Percentiles rank a stretch among this genome's conserved stretches.
Conservation (phyloP, 2,113 vertebrate genomes). For the Laterallus jamaicensis region DNA sequence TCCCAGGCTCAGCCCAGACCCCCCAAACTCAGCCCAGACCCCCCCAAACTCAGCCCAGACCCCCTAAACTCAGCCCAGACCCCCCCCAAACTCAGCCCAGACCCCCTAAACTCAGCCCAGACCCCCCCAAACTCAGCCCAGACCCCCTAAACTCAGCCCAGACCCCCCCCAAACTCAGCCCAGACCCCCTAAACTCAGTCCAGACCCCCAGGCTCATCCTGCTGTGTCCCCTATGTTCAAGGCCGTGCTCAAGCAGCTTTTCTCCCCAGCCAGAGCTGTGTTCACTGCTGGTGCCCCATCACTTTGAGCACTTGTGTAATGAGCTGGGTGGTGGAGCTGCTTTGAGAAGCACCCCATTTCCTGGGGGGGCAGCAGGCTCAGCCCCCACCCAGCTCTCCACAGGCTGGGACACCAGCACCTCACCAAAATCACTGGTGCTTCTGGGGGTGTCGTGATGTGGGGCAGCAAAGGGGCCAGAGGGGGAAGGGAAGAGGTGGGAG, state of each 20-base stretch:
- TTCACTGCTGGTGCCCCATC: neutral
- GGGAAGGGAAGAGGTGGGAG: neutral
- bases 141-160: too few relatives aligned
- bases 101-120: too few relatives aligned
- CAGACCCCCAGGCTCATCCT: too few relatives aligned
- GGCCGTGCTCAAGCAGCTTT: neutral
- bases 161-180: too few relatives aligned
- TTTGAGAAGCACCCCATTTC: neutral
- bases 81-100: too few relatives aligned
- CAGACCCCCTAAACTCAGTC: too few relatives aligned
- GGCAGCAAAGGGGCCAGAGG: neutral
- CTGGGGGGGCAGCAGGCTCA: neutral
- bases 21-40: too few relatives aligned
- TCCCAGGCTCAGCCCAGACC: too few relatives aligned
- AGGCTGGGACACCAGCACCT: accelerated
- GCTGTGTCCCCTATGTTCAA: too few relatives aligned
- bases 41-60: too few relatives aligned
- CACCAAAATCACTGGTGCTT: accelerated
- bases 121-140: too few relatives aligned
- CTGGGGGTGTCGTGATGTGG: accelerated
- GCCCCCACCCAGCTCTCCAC: neutral
- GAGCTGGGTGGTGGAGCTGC: neutral
- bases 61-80: too few relatives aligned
- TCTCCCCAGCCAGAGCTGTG: neutral
- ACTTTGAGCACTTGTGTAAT: conserved; percentile 13